Evolutionary conservation across 2,113 vertebrate genomes (phyloP).

Genomic region (Lophius piscatorius): DNA sequence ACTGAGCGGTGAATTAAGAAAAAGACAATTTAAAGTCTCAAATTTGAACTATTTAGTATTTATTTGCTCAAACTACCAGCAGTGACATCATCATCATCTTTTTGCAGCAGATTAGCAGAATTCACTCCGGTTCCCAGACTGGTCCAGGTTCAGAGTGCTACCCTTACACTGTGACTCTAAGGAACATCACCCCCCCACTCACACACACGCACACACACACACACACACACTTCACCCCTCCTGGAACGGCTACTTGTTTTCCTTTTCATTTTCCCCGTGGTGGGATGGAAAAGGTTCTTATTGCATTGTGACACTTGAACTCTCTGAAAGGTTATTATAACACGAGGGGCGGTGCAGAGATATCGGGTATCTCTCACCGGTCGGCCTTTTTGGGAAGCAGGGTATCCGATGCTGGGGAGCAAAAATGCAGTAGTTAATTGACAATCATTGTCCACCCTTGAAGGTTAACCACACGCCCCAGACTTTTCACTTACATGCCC

Average conservation of each 20-base stretch:
- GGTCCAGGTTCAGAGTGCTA: slow-evolving; percentile 76
- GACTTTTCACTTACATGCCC: slow-evolving; percentile 77
- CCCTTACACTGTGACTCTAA: slow-evolving; percentile 72
- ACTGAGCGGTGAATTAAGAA: no score
- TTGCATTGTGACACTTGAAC: slow-evolving; percentile 81
- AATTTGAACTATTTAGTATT: background rate
- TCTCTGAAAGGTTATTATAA: slow-evolving; percentile 84
- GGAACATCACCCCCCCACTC: slow-evolving; percentile 54
- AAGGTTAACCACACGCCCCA: slow-evolving; percentile 77
- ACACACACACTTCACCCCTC: no score
- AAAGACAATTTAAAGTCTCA: no score
- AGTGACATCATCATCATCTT: slow-evolving; percentile 61
- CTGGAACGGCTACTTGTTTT: slow-evolving; percentile 80
- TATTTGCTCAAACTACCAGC: slow-evolving; percentile 17
- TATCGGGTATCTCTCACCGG: slow-evolving; percentile 74
- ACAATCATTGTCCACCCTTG: slow-evolving; percentile 80
- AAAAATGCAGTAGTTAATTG: slow-evolving; percentile 79
- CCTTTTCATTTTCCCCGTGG: slow-evolving; percentile 78
- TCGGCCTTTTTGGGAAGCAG: slow-evolving; percentile 62
- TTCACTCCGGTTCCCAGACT: slow-evolving; percentile 52
- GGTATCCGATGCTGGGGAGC: slow-evolving; percentile 65
- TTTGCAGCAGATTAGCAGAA: slow-evolving; percentile 74
- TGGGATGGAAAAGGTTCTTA: slow-evolving; percentile 78
- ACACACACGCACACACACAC: no score
- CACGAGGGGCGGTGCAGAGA: slow-evolving; percentile 57